Conservation (phyloP, 1,140 invertebrate genomes). For the Trachymyrmex cornetzi region DNA sequence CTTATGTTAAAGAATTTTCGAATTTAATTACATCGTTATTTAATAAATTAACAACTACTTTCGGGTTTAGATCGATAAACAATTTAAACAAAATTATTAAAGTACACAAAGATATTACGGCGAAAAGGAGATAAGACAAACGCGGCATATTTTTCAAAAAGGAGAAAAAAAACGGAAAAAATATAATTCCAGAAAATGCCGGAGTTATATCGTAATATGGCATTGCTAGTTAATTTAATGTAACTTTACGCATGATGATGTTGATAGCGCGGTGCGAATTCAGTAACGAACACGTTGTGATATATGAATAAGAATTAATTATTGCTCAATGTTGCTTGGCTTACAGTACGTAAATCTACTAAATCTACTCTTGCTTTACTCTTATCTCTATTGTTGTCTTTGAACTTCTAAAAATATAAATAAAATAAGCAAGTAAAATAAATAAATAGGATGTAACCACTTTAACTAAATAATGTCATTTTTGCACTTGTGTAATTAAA, state of each 20-base stretch:
- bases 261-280: constrained; percentile 27
- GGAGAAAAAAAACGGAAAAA: constrained; percentile 26
- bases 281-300: constrained; percentile 37
- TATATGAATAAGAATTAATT: neutral
- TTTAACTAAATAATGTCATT: neutral
- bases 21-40: too few relatives aligned
- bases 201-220: neutral
- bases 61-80: too few relatives aligned
- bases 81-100: too few relatives aligned
- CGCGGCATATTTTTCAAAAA: neutral
- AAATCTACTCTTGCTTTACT: neutral
- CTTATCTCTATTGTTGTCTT: neutral
- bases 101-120: too few relatives aligned
- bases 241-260: constrained; percentile 32
- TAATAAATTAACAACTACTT: too few relatives aligned
- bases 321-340: neutral
- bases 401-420: too few relatives aligned
- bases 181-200: constrained; percentile 50
- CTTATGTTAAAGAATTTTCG: too few relatives aligned
- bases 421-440: too few relatives aligned
- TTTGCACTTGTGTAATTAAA: constrained; percentile 15
- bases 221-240: constrained; percentile 60
- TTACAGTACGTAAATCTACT: neutral
- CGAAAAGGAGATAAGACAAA: neutral
- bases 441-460: neutral